Base-by-base conservation (phyloP, 1,140 invertebrate genomes). In the Leptoteleia sp. region DNA sequence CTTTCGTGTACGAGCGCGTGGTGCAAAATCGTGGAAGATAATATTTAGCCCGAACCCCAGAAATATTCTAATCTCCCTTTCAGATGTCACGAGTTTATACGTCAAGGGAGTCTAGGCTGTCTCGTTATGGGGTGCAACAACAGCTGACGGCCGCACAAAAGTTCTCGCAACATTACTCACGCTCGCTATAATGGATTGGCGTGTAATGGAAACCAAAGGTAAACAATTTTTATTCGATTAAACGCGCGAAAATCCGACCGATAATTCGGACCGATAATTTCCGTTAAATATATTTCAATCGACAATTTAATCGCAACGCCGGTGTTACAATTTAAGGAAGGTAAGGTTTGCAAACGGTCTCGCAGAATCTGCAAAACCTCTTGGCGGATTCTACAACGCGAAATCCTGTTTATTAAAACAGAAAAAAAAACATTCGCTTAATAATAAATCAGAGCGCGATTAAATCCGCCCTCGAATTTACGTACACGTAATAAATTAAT, bases 131-230 rank as follows among this genome's bases (percentile, higher is more conserved):
- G 76, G 76, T 59, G 61, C 64, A 72, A 67, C 64, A 75, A 76
- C 85, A 87, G 86, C 86, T 88, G 87, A 87, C 82, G 80, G 61
- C 73, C 52, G 52, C 45, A 84, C 86, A 85, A 88, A 88, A 88
- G 82, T 87, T 83, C 64, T 76, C 71, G 55, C 59, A 80, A 76
- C 70, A 42, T 68, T 50, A 40, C 70, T 71, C 61, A 67, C 71
- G 52, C 50, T 64, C 25, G 50, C n/a, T 37, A 73, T 68, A 79
- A 79, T 73, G 48, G 33, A 55, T 48, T 33, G 19, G 11, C 40
- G 12, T 61, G 75, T 65, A 71, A 77, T 70, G 22, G 42, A 40
- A 62, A 65, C 37, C 50, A 9, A 38, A 59, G 67, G 52, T 54
- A 76, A 67, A 61, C 25, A 52, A 9, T 76, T 76, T 67, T 57